Evolutionary conservation across 2,888 invertebrate genomes (phyloP), one percentile per base, ranked within the genome.

Genomic region (Watsonalla binaria): DNA sequence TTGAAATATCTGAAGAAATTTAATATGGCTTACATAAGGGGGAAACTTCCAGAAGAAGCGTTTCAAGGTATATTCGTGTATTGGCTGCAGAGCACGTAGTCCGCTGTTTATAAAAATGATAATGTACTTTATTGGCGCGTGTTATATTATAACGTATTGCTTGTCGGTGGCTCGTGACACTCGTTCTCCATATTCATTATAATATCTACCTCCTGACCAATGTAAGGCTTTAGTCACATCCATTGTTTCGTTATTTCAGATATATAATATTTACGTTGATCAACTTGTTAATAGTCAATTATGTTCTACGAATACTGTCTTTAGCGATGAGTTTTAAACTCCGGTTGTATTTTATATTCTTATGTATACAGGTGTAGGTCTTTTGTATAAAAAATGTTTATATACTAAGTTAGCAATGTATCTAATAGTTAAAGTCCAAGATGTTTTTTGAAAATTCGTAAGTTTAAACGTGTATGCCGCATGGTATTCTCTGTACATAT

Each of bases 141-240:
- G 24, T 24, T 24, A 24, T 24, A 24, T 24, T 24, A 24, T 24
- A 4, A 24, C 4, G 24, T 4, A 24, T 24, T 24, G 24, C 4
- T 24, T 24, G n/a, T n/a, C n/a, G 24, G 24, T 24, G 24, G 4
- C 24, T 24, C 24, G 24, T 4, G 24, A 47, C 59, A 60, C 56
- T 56, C 70, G 63, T 53, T 62, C 56, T 60, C 53, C 53, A 55
- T 55, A 55, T 54, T 60, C 54, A 53, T 63, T 11, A 42, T 42
- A 42, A 55, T 68, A 62, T 66, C 68, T 73, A 72, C 72, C 68
- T 75, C 72, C 67, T 67, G 76, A 77, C 72, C 78, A 74, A 78
- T 53, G 37, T 54, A 55, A 35, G 56, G 47, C 47, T 54, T 51
- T 53, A 48, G 52, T 49, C 46, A 56, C 52, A 15, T 37, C 14